Evolutionary conservation across 2,888 invertebrate genomes (phyloP).

Genomic region (Drosophila lacicola): DNA sequence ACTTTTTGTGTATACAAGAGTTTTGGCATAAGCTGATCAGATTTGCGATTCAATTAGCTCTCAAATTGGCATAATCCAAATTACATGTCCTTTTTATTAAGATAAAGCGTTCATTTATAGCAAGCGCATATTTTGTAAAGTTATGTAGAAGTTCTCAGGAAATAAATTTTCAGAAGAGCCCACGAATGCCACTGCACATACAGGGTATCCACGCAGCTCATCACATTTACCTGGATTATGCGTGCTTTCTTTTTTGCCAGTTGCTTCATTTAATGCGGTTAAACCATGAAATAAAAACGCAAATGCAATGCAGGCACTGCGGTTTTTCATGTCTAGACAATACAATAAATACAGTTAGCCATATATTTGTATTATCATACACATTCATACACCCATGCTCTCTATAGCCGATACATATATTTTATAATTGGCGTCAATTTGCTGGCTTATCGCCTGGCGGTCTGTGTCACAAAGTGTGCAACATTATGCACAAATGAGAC

Average conservation of each 20-base stretch:
- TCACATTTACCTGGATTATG: constrained; percentile 7
- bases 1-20: too few species aligned
- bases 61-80: too few species aligned
- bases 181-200: neutral
- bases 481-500: constrained; percentile 50
- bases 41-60: too few species aligned
- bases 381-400: constrained; percentile 12
- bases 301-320: constrained; percentile 76
- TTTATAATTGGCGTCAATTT: constrained; percentile 70
- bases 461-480: constrained; percentile 30
- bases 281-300: constrained; percentile 54
- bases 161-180: neutral
- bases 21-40: too few species aligned
- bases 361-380: constrained; percentile 76
- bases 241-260: constrained; percentile 36
- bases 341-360: constrained; percentile 80
- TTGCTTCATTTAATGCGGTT: constrained; percentile 73
- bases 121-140: too few species aligned
- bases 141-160: too few species aligned
- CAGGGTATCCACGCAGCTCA: constrained; percentile 8
- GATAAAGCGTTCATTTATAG: too few species aligned
- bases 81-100: too few species aligned
- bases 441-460: constrained; percentile 51
- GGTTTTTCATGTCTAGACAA: constrained; percentile 78
- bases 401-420: constrained; percentile 50